Base-by-base conservation (phyloP, 2,888 invertebrate genomes). In the Amphimallon solstitiale region DNA sequence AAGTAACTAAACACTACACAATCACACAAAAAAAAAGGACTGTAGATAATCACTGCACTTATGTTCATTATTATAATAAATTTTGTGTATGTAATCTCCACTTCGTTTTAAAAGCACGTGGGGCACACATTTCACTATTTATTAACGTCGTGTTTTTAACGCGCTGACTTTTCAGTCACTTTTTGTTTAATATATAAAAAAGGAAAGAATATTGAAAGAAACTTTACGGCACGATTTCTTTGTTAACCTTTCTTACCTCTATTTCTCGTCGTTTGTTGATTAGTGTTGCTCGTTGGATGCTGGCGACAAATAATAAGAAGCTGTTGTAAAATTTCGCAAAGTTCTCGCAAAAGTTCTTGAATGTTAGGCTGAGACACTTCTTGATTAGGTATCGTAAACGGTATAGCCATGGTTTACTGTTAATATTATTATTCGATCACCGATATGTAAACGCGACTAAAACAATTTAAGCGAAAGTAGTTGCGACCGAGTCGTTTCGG, bases 321-420 rank as follows among this genome's bases (percentile, higher is more conserved):
- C 52, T 74, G 74, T 65, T 73, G 74, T 3, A 73, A 64, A 37
- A 73, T 72, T 51, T 73, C 70, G 67, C 66, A 73, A 14, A 76
- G 70, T 66, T 75, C 73, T 37, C 71, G 49, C 43, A 74, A 68
- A 38, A 74, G 68, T 63, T 74, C 72, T 63, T 72, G 71, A 17
- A 79, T 75, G 70, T 78, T 75, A 64, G 76, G 75, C 70, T 79
- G 78, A 35, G 73, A 71, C 43, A 75, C 76, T 52, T 79, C 78
- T 68, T 80, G 79, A 73, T 78, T 78, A 51, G 81, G 81, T 66
- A 82, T 73, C 65, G 75, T 75, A 71, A 82, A 81, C 40, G 82
- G 82, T 75, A 82, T 80, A 68, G 82, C 82, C 82, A 82, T 82
- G 59, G 19, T 19, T 19, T 10, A 21, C 7, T n/a, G 1, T 29